Percentiles rank a stretch among this genome's conserved stretches.
Conservation (phyloP, 2,888 invertebrate species). For the Crioceris asparagi region DNA sequence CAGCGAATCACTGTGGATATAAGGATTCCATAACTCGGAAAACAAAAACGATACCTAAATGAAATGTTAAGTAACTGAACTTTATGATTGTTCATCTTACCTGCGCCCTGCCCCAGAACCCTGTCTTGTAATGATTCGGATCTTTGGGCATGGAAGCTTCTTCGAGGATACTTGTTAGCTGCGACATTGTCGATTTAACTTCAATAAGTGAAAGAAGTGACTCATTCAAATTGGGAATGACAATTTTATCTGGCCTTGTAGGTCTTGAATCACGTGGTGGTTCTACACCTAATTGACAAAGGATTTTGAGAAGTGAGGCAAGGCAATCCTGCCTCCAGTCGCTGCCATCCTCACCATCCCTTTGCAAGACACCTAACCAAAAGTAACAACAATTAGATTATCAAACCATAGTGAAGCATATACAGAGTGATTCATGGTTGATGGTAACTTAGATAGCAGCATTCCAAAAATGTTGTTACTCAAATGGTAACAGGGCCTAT, state of each 20-base stretch:
- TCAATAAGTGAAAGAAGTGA: conserved; percentile 75
- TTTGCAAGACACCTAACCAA: conserved; percentile 66
- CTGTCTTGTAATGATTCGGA: conserved; percentile 79
- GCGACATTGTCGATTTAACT: conserved; percentile 69
- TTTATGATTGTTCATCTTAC: too few species aligned
- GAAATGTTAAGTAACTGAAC: background rate
- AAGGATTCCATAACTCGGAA: too few species aligned
- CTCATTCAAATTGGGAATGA: conserved; percentile 64
- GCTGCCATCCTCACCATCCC: conserved; percentile 60
- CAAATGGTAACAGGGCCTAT: too few species aligned
- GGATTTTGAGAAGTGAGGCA: conserved; percentile 72
- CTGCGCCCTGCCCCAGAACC: conserved; percentile 87
- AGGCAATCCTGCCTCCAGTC: conserved; percentile 95
- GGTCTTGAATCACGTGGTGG: conserved; percentile 35
- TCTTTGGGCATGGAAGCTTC: conserved; percentile 74
- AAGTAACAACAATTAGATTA: too few species aligned
- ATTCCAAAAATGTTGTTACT: too few species aligned
- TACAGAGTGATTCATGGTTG: too few species aligned
- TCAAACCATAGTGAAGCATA: too few species aligned
- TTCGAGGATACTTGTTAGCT: conserved; percentile 76
- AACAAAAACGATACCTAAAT: too few species aligned
- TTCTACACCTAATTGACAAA: conserved; percentile 76
- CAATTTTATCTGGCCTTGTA: conserved; percentile 47
- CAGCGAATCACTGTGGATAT: too few species aligned
- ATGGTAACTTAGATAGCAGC: too few species aligned